Conservation (phyloP, 1,140 invertebrate genomes). For the Macrostomum lignano region DNA sequence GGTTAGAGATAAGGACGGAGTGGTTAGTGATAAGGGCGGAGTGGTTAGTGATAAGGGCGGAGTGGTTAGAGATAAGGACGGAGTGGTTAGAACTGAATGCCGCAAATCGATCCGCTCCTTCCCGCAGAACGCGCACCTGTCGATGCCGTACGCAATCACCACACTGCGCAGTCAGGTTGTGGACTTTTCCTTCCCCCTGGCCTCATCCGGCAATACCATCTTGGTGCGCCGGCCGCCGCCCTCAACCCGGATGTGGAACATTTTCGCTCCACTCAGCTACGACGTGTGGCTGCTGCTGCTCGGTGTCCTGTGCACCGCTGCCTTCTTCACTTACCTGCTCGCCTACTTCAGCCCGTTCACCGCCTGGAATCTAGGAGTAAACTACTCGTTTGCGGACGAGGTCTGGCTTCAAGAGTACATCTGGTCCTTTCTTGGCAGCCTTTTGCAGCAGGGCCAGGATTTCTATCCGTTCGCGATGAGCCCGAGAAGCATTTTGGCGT, state of each 20-base stretch:
- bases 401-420: neutral
- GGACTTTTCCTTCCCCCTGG: neutral
- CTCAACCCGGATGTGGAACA: neutral
- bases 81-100: no score
- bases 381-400: neutral
- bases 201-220: neutral
- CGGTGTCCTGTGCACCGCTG: neutral
- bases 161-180: neutral
- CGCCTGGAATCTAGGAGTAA: neutral
- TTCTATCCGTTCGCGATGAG: constrained; percentile 2
- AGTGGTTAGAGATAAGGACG: no score
- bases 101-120: no score
- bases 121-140: neutral
- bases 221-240: neutral
- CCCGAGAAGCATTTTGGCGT: neutral
- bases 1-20: no score
- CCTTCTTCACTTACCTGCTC: neutral
- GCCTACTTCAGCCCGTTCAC: neutral
- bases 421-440: neutral
- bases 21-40: no score
- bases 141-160: neutral
- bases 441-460: neutral
- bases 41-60: no score
- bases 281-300: neutral
- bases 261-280: neutral